phyloP scores from a whole-genome alignment of 2,888 invertebrate species.

The Oithona nana region DNA sequence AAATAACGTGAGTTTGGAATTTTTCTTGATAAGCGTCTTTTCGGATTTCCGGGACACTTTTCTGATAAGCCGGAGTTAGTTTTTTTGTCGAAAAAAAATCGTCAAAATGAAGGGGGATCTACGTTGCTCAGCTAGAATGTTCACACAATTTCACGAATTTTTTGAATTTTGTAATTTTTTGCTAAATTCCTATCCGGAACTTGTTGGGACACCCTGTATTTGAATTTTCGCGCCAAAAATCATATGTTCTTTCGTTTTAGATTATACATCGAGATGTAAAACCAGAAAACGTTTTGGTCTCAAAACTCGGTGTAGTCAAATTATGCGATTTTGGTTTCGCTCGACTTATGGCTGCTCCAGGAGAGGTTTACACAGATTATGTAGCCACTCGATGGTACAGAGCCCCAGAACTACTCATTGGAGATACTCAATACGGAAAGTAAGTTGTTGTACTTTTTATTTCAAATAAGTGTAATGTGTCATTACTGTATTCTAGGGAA shows the following conservation, averaged over 20 bases:
- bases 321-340: conserved; percentile 83
- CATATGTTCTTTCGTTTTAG: conserved; percentile 28
- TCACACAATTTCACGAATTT: no score
- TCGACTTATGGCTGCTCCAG: conserved; percentile 41
- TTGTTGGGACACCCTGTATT: no score
- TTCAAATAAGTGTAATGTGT: neutral
- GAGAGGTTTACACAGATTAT: conserved; percentile 68
- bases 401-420: conserved; percentile 52
- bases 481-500: conserved; percentile 38
- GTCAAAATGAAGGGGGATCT: no score
- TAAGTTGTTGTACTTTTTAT: neutral
- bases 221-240: neutral
- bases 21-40: no score
- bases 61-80: no score
- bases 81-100: conserved; percentile 18
- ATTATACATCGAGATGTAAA: conserved; percentile 74
- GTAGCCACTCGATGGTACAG: conserved; percentile 78
- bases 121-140: no score
- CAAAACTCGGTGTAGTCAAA: conserved; percentile 58
- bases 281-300: conserved; percentile 70
- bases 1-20: conserved; percentile 62
- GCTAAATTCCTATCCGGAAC: no score
- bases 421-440: neutral
- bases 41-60: no score
- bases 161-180: no score